Evolutionary conservation across 2,797 vertebrate genomes (phyloP).

Genomic region (Urosaurus nigricauda): DNA sequence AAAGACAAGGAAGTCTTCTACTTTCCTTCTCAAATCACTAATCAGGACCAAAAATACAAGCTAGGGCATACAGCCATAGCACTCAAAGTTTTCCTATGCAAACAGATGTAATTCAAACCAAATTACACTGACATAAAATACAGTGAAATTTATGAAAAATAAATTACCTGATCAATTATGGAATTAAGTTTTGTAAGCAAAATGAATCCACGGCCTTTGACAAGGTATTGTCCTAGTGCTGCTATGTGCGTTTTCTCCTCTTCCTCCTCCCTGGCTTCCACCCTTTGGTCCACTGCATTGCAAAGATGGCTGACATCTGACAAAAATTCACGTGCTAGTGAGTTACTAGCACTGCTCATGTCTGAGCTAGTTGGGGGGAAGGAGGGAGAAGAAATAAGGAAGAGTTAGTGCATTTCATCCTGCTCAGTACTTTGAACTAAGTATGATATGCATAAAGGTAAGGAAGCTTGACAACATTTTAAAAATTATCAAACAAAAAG

Average conservation of each 20-base stretch:
- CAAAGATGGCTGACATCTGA: constrained; percentile 96
- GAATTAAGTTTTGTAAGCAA: constrained; percentile 93
- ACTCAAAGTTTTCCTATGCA: neutral
- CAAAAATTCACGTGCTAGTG: constrained; percentile 96
- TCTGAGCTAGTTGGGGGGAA: constrained; percentile 84
- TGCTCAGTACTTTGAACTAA: neutral
- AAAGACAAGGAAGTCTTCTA: neutral
- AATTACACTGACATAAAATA: neutral
- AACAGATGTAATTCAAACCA: neutral
- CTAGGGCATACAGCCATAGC: neutral
- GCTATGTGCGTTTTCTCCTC: constrained; percentile 96
- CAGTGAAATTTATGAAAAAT: constrained; percentile 19
- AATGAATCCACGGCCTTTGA: constrained; percentile 92
- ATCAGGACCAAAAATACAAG: neutral
- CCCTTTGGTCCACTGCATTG: constrained; percentile 92
- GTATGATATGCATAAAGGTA: neutral
- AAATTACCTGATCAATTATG: constrained; percentile 92
- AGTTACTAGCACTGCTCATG: constrained; percentile 98
- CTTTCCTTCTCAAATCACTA: neutral
- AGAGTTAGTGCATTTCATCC: constrained; percentile 31
- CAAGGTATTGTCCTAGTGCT: constrained; percentile 94
- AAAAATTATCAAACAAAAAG: neutral
- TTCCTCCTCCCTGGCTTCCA: constrained; percentile 89
- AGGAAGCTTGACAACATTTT: neutral
- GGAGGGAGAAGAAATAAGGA: constrained; percentile 22